Evolutionary conservation across 2,113 vertebrate genomes (phyloP).

Genomic region (Miniopterus natalensis): DNA sequence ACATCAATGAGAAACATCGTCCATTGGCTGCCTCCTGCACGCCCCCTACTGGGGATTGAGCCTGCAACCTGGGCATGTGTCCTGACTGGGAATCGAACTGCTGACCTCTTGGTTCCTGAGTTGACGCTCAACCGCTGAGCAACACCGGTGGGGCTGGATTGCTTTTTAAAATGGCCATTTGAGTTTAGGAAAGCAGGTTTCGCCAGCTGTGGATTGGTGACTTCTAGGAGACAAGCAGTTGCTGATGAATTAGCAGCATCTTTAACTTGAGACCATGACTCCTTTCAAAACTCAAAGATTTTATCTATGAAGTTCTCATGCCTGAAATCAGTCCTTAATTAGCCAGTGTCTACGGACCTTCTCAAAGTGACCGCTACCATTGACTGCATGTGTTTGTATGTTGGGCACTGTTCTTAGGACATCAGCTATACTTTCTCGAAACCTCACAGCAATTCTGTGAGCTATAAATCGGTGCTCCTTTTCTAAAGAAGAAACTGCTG

Average conservation of each 20-base stretch:
- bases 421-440: neutral
- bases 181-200: neutral
- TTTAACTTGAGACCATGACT: neutral
- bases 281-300: constrained; percentile 38
- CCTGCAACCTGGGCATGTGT: no score
- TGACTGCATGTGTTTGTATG: neutral
- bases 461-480: neutral
- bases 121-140: no score
- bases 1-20: no score
- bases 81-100: no score
- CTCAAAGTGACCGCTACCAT: neutral
- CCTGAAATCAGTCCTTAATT: constrained; percentile 53
- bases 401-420: neutral
- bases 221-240: neutral
- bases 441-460: neutral
- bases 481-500: neutral
- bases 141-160: no score
- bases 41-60: no score
- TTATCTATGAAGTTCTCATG: constrained; percentile 22
- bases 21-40: no score
- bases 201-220: neutral
- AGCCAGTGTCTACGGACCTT: constrained; percentile 1
- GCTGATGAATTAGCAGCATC: constrained; percentile 13
- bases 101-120: no score
- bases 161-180: neutral